Base-by-base conservation (phyloP, 1,140 invertebrate genomes). In the Ylistrum balloti region DNA sequence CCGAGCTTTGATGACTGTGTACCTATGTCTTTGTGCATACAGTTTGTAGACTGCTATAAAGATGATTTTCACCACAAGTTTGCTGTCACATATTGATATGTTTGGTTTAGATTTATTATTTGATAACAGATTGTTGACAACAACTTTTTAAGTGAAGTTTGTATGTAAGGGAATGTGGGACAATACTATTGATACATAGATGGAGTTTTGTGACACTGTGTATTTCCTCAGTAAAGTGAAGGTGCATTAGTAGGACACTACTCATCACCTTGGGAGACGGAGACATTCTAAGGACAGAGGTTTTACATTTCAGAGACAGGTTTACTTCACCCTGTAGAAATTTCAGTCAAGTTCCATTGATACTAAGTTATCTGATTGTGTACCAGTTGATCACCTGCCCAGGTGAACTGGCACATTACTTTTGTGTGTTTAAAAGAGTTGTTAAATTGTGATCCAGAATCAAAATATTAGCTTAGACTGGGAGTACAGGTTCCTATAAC, bases 391-490 rank as follows among this genome's bases (percentile, higher is more conserved):
- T 74, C 56, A 74, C 56, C 56, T 74, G 56, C 22, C 17, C 22
- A 17, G 56, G 56, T n/a, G 9, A 74, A 74, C 22, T 74, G n/a
- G n/a, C 56, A 74, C 56, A 28, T 9, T 28, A 74, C 22, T 28
- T 74, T 74, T 74, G 56, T 74, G n/a, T 28, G 56, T 28, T 74
- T 74, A 11, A 74, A 74, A 74, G n/a, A 74, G 22, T 74, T n/a
- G 22, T 74, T 28, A 74, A 74, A 74, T 74, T 74, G 56, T 74
- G 56, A 74, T 74, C 56, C 11, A 17, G n/a, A 74, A 74, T 74
- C 22, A 74, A 74, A 74, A 74, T 74, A 74, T 74, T 74, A 74
- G 56, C 11, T 74, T 74, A 74, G 56, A n/a, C 56, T 74, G 22
- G 56, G n/a, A 28, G 22, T n/a, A 11, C 56, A 74, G n/a, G 56